These are phyloP conservation scores for Bimastos eiseni DNA, from an alignment of 2,888 invertebrate genomes.

Conservation along the genomic window DNA sequence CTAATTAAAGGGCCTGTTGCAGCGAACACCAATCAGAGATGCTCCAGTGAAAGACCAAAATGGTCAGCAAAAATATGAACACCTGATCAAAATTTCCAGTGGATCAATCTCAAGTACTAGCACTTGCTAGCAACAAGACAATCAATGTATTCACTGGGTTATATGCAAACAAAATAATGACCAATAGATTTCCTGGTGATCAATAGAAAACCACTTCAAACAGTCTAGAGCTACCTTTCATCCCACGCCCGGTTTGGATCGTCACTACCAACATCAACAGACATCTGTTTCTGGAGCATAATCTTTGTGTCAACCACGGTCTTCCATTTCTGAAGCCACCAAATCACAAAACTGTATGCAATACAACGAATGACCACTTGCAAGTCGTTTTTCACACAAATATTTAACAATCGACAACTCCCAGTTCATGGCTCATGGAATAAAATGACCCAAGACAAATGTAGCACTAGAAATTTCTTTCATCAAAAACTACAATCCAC, in stretches of 20 bases:
- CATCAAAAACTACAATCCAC: neutral
- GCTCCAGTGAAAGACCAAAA: too few relatives aligned
- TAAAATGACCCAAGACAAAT: neutral
- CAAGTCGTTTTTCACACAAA: neutral
- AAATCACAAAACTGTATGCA: neutral
- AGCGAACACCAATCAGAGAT: too few relatives aligned
- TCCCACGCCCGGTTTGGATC: constrained; percentile 33
- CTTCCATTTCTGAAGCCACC: constrained; percentile 24
- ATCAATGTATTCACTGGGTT: neutral
- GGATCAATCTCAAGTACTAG: too few relatives aligned
- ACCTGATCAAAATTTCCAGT: too few relatives aligned
- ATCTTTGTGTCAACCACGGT: constrained; percentile 34
- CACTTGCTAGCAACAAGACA: neutral
- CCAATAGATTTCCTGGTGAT: neutral
- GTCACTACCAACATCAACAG: constrained; percentile 37
- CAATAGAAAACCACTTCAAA: neutral
- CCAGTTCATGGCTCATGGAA: neutral
- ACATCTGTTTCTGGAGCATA: constrained; percentile 31
- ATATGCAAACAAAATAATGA: neutral
- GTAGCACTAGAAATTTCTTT: neutral
- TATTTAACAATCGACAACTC: neutral
- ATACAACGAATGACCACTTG: neutral
- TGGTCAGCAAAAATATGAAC: too few relatives aligned
- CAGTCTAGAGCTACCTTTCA: constrained; percentile 27
- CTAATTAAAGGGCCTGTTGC: too few relatives aligned